Conservation (phyloP, 2,113 vertebrate species). For the Probosciger aterrimus region DNA sequence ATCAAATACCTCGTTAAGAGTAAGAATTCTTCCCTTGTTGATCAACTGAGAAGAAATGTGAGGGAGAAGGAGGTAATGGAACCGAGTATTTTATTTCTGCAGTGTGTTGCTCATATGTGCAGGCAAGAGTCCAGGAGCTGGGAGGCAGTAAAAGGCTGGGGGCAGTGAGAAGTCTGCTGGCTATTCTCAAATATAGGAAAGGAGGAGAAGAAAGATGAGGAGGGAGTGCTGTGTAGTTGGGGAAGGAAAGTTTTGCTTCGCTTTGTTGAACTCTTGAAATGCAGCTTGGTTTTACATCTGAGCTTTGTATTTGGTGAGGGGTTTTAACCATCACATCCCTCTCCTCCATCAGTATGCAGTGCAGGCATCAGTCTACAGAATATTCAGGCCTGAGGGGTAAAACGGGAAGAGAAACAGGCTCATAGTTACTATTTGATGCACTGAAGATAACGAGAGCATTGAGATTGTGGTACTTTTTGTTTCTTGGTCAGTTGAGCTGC, state of each 20-base stretch:
- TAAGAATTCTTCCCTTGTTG: background rate
- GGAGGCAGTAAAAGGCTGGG: background rate
- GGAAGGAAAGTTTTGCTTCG: background rate
- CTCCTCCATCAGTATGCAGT: too few relatives aligned
- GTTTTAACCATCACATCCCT: background rate
- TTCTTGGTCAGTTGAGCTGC: background rate
- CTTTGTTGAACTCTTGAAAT: background rate
- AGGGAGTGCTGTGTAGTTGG: background rate
- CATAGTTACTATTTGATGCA: background rate
- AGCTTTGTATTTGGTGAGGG: background rate
- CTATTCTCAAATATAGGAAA: background rate
- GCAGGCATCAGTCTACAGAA: background rate
- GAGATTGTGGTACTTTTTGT: background rate
- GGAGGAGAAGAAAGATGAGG: fast-evolving
- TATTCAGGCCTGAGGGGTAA: background rate
- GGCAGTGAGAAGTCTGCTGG: background rate
- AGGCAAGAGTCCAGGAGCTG: background rate
- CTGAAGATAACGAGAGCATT: background rate
- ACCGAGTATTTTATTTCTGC: background rate
- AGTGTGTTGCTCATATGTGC: background rate
- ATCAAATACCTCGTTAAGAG: background rate
- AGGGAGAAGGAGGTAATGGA: background rate
- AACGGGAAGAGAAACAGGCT: background rate
- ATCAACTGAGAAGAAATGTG: background rate
- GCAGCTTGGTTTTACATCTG: background rate